phyloP scores from a whole-genome alignment of 1,140 invertebrate genomes.

The Homalodisca vitripennis region DNA sequence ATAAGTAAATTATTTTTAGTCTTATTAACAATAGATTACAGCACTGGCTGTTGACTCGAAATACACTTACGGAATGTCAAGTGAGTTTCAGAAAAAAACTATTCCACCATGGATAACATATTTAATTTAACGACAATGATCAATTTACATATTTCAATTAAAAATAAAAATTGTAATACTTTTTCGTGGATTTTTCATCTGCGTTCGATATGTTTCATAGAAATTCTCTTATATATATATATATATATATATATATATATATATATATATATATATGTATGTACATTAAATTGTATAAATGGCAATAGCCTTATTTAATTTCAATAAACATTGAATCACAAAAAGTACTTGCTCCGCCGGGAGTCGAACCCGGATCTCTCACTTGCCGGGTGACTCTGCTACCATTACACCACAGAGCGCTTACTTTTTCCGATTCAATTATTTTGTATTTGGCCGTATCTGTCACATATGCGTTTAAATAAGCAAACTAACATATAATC shows the following conservation, averaged over 20 bases:
- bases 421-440: too few relatives aligned
- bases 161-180: conserved; percentile 19
- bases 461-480: too few relatives aligned
- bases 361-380: too few relatives aligned
- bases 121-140: conserved; percentile 32
- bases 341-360: too few relatives aligned
- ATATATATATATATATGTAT: not conserved
- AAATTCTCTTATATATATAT: too few relatives aligned
- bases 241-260: conserved; percentile 17
- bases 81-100: conserved; percentile 40
- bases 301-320: too few relatives aligned
- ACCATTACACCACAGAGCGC: too few relatives aligned
- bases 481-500: too few relatives aligned
- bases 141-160: not conserved
- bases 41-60: conserved; percentile 34
- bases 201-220: conserved; percentile 21
- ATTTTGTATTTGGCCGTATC: too few relatives aligned
- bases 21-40: conserved; percentile 38
- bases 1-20: conserved; percentile 39
- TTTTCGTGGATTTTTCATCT: conserved; percentile 24
- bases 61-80: conserved; percentile 40
- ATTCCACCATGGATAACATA: conserved; percentile 39
- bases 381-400: too few relatives aligned
- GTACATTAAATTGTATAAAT: too few relatives aligned
- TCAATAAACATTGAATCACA: too few relatives aligned